Base-by-base conservation (phyloP, 2,797 vertebrate species). In the Pogoniulus pusillus region DNA sequence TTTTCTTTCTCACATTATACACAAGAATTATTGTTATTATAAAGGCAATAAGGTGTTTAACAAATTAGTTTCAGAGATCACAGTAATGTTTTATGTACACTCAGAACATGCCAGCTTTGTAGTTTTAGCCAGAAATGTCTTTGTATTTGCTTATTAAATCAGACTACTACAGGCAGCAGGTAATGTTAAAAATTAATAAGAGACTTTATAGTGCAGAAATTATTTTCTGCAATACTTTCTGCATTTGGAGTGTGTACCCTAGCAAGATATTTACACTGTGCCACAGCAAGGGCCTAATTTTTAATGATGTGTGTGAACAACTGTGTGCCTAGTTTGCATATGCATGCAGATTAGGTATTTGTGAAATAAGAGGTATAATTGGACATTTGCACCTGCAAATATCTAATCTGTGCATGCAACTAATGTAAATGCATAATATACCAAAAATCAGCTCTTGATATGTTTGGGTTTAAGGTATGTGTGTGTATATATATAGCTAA, bases 281-380 rank as follows among this genome's bases (percentile, higher is more conserved):
- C 94, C 96, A 96, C 94, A 95, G 93, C 93, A 96, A 96, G 93
- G 94, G 94, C 91, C 84, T 96, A 95, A 96, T 96, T 96, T 96
- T 94, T 95, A 96, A 95, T 96, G 90, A 96, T 96, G 90, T 93
- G 93, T 95, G 91, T 93, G 86, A 95, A 95, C 95, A 96, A 96
- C 90, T 93, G 60, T 79, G 79, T 87, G 88, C 90, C 93, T 95
- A 89, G 84, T 96, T 96, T 96, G 94, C 93, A 96, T 96, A 96
- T 93, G 91, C 93, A 96, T 95, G 82, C 58, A 94, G 94, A 96
- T 93, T 89, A 96, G 91, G 87, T 93, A 93, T 96, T 96, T 96
- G 91, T 96, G 91, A 94, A 94, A 82, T 94, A 96, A 94, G 80
- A 95, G 92, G 85, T 71, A 93, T 95, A 95, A 95, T 96, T 96